phyloP scores from a whole-genome alignment of 2,888 invertebrate species.

The Brachynemurus nebulosus region DNA sequence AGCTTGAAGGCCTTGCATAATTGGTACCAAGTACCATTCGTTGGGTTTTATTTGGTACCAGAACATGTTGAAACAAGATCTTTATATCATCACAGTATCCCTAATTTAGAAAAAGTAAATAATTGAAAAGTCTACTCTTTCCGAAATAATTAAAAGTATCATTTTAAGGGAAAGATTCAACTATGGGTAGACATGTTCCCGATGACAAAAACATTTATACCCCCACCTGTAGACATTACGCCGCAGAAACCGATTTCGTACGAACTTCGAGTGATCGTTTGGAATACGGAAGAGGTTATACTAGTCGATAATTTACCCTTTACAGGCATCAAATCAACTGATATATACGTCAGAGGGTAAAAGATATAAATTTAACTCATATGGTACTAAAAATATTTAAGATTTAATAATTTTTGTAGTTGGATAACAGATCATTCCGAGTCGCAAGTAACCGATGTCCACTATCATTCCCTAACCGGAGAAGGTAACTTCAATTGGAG shows the following conservation, averaged over 20 bases:
- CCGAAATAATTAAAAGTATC: constrained; percentile 5
- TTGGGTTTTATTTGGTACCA: constrained; percentile 67
- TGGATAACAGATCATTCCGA: constrained; percentile 55
- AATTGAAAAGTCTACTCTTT: too few species aligned
- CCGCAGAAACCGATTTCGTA: constrained; percentile 53
- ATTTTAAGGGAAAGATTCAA: constrained; percentile 67
- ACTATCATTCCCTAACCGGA: constrained; percentile 63
- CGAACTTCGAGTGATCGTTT: constrained; percentile 54
- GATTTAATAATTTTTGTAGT: constrained; percentile 31
- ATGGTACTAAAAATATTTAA: background rate
- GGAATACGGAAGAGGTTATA: constrained; percentile 47
- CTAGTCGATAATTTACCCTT: constrained; percentile 57
- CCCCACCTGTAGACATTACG: constrained; percentile 61
- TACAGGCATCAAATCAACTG: constrained; percentile 55
- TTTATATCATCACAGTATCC: constrained; percentile 56
- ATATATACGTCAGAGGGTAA: constrained; percentile 64
- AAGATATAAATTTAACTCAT: too few species aligned
- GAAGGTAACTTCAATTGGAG: constrained; percentile 85
- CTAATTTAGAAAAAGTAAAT: constrained; percentile 58
- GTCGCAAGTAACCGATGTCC: constrained; percentile 68
- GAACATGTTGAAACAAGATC: constrained; percentile 86
- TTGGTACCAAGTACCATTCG: constrained; percentile 62
- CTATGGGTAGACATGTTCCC: constrained; percentile 85
- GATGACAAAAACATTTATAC: constrained; percentile 37
- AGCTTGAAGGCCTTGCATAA: constrained; percentile 60